Evolutionary conservation across 2,113 vertebrate species (phyloP).

Genomic region (Lasiurus cinereus): DNA sequence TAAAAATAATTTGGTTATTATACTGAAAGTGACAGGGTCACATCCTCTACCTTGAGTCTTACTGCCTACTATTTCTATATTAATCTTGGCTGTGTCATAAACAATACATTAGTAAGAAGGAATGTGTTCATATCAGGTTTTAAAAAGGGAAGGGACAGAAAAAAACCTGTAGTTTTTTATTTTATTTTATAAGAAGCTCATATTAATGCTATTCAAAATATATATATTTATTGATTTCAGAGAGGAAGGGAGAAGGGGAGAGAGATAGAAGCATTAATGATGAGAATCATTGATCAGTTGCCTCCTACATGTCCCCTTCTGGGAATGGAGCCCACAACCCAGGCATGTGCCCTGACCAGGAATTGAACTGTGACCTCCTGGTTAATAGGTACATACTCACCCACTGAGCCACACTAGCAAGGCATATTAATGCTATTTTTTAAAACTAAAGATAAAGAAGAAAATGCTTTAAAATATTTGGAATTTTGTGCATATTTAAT

Average conservation of each 20-base stretch:
- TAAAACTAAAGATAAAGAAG: background rate
- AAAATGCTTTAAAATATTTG: constrained; percentile 6
- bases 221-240: no score
- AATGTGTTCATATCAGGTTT: background rate
- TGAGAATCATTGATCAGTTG: no score
- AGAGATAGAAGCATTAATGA: no score
- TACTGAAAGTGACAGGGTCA: background rate
- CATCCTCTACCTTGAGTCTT: background rate
- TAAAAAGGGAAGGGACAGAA: background rate
- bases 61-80: background rate
- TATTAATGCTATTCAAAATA: background rate
- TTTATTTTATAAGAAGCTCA: background rate
- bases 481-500: background rate
- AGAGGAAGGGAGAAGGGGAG: no score
- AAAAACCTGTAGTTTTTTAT: background rate
- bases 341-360: no score
- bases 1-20: background rate
- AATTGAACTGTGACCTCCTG: no score
- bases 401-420: no score
- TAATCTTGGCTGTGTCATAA: background rate
- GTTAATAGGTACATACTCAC: no score
- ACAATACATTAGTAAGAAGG: background rate
- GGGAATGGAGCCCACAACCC: no score
- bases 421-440: background rate
- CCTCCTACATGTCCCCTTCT: no score